These are phyloP conservation scores for Phymorhynchus buccinoides DNA, from an alignment of 1,140 invertebrate genomes.

Conservation along the genomic window DNA sequence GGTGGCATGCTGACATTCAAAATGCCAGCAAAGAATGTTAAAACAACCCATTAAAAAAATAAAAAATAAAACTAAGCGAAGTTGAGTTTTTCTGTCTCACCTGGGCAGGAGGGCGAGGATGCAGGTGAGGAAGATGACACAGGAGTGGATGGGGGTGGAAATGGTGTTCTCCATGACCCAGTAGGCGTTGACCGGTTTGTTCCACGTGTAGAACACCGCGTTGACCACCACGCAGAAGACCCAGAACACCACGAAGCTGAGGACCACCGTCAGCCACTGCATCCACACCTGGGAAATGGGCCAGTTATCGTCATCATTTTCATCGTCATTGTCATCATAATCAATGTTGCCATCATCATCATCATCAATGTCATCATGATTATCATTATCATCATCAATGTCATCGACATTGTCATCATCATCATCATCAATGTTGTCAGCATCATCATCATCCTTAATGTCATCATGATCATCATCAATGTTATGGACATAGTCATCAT, in stretches of 20 bases:
- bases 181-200: constrained; percentile 79
- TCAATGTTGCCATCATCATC: not conserved
- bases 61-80: too few species aligned
- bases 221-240: constrained; percentile 89
- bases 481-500: not conserved
- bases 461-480: not conserved
- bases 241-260: constrained; percentile 87
- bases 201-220: constrained; percentile 85
- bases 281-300: constrained; percentile 84
- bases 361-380: not conserved
- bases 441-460: not conserved
- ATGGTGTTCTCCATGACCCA: constrained; percentile 89
- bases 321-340: too few species aligned
- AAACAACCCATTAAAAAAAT: too few species aligned
- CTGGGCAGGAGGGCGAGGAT: constrained; percentile 88
- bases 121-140: constrained; percentile 83
- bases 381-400: not conserved
- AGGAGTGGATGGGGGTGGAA: constrained; percentile 84
- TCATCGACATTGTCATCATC: not conserved
- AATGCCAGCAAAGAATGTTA: too few species aligned
- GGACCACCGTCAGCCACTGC: constrained; percentile 83
- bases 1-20: too few species aligned
- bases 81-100: too few species aligned
- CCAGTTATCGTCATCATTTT: too few species aligned
- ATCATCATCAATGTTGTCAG: not conserved